phyloP scores from a whole-genome alignment of 2,797 vertebrate species.

The Meda fulgida region DNA sequence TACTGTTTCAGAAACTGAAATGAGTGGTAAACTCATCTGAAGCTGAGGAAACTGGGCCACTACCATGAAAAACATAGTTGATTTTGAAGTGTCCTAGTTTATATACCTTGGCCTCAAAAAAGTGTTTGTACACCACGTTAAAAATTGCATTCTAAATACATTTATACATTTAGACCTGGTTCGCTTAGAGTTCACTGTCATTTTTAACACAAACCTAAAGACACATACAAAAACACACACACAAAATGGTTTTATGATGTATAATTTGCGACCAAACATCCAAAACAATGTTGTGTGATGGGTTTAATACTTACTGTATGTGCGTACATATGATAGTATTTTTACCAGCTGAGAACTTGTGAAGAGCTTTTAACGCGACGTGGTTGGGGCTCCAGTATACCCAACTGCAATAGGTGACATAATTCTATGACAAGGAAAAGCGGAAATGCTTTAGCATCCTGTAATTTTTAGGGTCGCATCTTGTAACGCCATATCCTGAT shows the following conservation, averaged over 20 bases:
- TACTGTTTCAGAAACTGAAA: not conserved
- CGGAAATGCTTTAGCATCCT: no score
- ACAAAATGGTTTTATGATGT: not conserved
- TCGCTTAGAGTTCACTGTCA: not conserved
- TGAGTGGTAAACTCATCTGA: slow-evolving; percentile 15
- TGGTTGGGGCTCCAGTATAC: no score
- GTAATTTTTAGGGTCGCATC: no score
- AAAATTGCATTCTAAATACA: not conserved
- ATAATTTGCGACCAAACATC: not conserved
- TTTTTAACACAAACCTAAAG: not conserved
- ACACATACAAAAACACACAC: not conserved
- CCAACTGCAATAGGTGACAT: not conserved
- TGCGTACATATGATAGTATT: not conserved
- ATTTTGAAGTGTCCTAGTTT: slow-evolving; percentile 12
- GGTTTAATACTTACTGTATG: not conserved
- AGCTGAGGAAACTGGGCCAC: not conserved
- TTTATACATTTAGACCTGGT: not conserved
- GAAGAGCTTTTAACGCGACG: not conserved
- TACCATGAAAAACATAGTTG: not conserved
- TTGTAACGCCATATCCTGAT: no score
- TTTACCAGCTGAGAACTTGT: not conserved
- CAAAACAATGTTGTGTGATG: not conserved
- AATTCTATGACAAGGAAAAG: not conserved
- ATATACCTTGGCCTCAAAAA: slow-evolving; percentile 4
- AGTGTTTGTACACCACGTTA: no score